These are phyloP conservation scores for Brachionus sp. DNA, from an alignment of 1,140 invertebrate species.

Conservation along the genomic window DNA sequence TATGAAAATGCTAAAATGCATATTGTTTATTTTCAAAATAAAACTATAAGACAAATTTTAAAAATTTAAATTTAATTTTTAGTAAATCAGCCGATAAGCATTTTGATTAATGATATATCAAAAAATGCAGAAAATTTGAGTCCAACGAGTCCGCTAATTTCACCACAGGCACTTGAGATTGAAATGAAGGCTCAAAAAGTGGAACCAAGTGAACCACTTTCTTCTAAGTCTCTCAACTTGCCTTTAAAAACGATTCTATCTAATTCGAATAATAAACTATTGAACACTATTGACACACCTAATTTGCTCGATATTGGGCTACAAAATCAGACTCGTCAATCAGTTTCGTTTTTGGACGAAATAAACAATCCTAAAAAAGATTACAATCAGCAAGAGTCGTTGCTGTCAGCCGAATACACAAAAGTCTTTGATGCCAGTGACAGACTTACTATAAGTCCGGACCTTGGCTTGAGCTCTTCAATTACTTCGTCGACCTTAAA, in stretches of 20 bases:
- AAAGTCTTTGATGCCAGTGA: neutral
- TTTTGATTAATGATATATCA: neutral
- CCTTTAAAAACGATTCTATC: neutral
- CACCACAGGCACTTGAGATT: neutral
- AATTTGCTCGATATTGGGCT: neutral
- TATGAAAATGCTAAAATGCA: too few species aligned
- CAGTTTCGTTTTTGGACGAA: conserved; percentile 30
- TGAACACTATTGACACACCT: neutral
- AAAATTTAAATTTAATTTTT: neutral
- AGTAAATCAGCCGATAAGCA: conserved; percentile 22
- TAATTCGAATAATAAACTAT: neutral
- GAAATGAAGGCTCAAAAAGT: neutral
- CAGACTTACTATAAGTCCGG: neutral
- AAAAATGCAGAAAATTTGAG: neutral
- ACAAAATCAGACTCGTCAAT: neutral
- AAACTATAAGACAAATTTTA: too few species aligned
- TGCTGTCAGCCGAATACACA: neutral
- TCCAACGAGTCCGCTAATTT: neutral
- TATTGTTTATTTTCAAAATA: too few species aligned
- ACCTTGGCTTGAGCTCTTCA: neutral
- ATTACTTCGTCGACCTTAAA: conserved; percentile 34
- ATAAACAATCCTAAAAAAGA: neutral
- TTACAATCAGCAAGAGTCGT: neutral
- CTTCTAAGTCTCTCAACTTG: neutral
- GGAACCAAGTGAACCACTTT: neutral